phyloP scores from a whole-genome alignment of 2,113 vertebrate genomes.

The Pomatorhinus ruficollis region DNA sequence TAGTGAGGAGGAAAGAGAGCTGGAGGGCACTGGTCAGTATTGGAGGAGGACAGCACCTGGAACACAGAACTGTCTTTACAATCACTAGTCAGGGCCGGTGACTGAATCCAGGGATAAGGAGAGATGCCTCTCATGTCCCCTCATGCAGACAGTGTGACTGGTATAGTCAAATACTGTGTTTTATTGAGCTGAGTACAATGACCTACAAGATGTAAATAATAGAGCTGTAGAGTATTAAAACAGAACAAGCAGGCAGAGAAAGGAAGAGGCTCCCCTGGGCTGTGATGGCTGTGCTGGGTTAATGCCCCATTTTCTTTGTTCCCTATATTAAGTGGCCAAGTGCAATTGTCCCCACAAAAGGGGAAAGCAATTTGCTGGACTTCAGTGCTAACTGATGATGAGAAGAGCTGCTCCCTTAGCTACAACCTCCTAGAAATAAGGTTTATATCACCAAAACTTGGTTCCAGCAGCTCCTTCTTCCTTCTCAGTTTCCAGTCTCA shows the following conservation, averaged over 20 bases:
- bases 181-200: neutral
- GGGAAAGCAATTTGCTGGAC: neutral
- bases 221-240: neutral
- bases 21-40: neutral
- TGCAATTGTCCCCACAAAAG: constrained; percentile 15
- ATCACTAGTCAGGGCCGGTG: neutral
- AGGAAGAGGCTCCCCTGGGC: neutral
- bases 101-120: neutral
- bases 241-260: neutral
- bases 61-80: neutral
- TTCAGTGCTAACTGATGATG: neutral
- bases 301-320: neutral
- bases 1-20: neutral
- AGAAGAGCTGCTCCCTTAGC: neutral
- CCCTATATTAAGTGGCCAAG: constrained; percentile 25
- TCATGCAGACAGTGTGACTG: neutral
- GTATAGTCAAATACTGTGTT: neutral
- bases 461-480: neutral
- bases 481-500: neutral
- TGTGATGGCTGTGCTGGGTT: neutral
- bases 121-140: neutral
- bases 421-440: neutral
- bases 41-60: neutral
- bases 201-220: constrained; percentile 16
- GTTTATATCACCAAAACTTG: neutral